phyloP scores from a whole-genome alignment of 2,888 invertebrate species.

The Sphecodes monilicornis region DNA sequence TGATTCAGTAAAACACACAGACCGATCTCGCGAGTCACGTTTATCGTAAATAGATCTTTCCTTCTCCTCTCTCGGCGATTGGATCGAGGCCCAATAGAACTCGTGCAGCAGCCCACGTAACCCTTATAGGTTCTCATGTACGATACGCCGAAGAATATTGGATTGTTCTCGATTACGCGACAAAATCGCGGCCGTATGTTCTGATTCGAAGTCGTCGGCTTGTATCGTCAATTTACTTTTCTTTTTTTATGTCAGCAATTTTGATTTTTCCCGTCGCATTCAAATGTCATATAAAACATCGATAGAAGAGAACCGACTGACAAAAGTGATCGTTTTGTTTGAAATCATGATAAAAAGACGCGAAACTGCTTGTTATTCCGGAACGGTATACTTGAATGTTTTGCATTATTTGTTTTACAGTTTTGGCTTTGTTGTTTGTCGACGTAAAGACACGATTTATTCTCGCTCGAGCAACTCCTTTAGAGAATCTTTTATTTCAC shows the following conservation, averaged over 20 bases:
- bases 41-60: conserved; percentile 32
- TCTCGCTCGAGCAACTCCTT: not conserved
- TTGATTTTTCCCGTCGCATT: conserved; percentile 14
- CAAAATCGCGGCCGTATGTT: conserved; percentile 19
- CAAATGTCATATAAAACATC: conserved; percentile 14
- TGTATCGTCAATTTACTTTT: not conserved
- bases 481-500: no score
- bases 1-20: conserved; percentile 32
- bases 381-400: not conserved
- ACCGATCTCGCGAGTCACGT: conserved; percentile 11
- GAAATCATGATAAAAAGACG: not conserved
- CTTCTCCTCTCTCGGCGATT: conserved; percentile 31
- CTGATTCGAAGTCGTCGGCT: conserved; percentile 6
- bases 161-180: conserved; percentile 42
- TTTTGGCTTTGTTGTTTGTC: not conserved
- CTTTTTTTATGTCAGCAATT: conserved; percentile 35
- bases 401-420: not conserved
- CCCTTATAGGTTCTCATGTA: conserved; percentile 13
- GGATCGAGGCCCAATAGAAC: conserved; percentile 35
- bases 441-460: not conserved
- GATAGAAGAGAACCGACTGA: not conserved
- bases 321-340: not conserved
- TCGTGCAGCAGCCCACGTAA: not conserved
- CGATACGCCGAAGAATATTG: conserved; percentile 47
- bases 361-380: not conserved